Evolutionary conservation across 2,797 vertebrate genomes (phyloP).

Genomic region (Hirundo rustica): DNA sequence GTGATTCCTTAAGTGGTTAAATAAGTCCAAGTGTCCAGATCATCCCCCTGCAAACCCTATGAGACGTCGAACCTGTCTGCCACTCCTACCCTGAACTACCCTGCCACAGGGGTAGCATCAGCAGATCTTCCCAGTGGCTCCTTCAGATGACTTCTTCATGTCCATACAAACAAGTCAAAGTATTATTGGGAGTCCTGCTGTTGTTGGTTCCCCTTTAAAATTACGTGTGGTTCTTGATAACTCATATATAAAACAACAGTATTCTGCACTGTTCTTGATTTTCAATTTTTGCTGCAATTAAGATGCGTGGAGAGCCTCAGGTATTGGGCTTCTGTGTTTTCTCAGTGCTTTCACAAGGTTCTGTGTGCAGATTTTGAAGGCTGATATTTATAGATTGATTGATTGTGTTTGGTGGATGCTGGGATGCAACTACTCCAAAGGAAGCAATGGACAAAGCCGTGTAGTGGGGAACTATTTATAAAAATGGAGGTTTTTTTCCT

Average conservation of each 20-base stretch:
- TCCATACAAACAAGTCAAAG: background rate
- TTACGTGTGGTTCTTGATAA: background rate
- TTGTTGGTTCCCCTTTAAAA: background rate
- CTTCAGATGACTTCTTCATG: background rate
- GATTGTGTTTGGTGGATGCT: background rate
- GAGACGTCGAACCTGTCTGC: background rate
- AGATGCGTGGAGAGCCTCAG: background rate
- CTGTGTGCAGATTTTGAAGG: background rate
- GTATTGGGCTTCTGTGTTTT: background rate
- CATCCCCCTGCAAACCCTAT: background rate
- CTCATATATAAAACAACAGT: background rate
- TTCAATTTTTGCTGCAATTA: background rate
- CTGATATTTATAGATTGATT: background rate
- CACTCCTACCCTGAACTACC: background rate
- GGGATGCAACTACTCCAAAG: background rate
- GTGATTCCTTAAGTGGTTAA: background rate
- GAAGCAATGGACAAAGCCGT: background rate
- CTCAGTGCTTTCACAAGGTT: background rate
- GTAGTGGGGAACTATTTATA: background rate
- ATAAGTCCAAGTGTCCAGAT: background rate
- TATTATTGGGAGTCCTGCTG: background rate
- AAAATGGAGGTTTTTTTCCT: background rate
- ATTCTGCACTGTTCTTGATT: background rate
- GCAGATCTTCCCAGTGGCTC: background rate
- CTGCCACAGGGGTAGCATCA: background rate